These are phyloP conservation scores for Epistrophe grossulariae DNA, from an alignment of 2,888 invertebrate species.

Conservation along the genomic window DNA sequence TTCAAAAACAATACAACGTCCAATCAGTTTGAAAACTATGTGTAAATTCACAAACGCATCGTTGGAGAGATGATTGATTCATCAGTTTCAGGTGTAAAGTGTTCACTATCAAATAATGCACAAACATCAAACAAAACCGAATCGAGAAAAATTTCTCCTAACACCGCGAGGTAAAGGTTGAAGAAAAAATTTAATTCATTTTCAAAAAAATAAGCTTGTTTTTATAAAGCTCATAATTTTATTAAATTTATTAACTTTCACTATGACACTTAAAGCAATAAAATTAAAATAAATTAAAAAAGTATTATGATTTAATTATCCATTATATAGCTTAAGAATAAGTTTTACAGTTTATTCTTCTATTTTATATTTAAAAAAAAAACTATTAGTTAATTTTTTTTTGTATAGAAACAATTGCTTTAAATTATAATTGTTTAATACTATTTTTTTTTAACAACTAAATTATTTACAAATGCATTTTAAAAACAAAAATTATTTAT, in stretches of 20 bases:
- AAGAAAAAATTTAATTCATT: neutral
- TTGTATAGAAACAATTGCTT: neutral
- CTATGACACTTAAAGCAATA: slow-evolving; percentile 56
- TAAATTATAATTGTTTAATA: neutral
- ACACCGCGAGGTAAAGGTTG: no score
- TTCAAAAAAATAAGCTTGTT: slow-evolving; percentile 5
- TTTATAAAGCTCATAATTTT: slow-evolving; percentile 9
- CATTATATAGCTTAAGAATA: neutral
- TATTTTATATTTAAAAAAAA: neutral
- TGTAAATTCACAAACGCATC: no score
- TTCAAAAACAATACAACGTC: no score
- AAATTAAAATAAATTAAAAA: slow-evolving; percentile 65
- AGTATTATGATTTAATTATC: slow-evolving; percentile 2
- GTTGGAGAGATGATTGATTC: no score
- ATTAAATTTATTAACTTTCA: slow-evolving; percentile 7
- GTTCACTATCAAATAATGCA: no score
- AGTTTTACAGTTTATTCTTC: neutral
- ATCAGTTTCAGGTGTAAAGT: no score
- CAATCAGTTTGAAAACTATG: no score
- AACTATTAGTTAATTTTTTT: neutral
- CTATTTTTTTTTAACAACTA: slow-evolving; percentile 1
- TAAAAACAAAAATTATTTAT: neutral
- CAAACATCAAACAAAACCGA: no score
- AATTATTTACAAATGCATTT: slow-evolving; percentile 26
- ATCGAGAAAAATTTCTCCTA: no score